Base-by-base conservation (phyloP, 1,140 invertebrate species). In the Agraylea sexmaculata region DNA sequence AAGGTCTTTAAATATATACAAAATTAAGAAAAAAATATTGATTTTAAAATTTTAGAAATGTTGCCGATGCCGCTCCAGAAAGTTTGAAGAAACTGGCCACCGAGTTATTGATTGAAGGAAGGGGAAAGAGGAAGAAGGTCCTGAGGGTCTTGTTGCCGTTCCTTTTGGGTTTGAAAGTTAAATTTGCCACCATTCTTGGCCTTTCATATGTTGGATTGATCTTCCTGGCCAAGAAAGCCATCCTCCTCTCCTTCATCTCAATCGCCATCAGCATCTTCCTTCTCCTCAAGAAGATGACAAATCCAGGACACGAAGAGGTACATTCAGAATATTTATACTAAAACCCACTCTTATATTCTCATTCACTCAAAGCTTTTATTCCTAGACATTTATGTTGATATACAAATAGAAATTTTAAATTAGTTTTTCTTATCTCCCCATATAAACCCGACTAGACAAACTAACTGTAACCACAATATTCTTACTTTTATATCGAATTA, bases 201-300 rank as follows among this genome's bases (percentile, higher is more conserved):
- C 57, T 76, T 11, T 60, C 67, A 10, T 75, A 73, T 62, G 66
- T 78, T 51, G 69, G 62, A 19, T 67, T 77, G 40, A 66, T 68
- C 20, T 56, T 78, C 28, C 55, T 78, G 48, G 76, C 77, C 49
- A 78, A 80, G 63, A 78, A 78, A 51, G 77, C 76, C 34, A 61
- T 80, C 45, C 47, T 77, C 37, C 67, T 70, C 7, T 74, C 72
- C 3, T 46, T 78, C 27, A 58, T 78, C 16, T 77, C 77, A 3
- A 65, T 78, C 43, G 66, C 70, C 47, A 68, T 80, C 40, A 75
- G 73, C 5, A 70, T 66, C 2, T 75, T 75, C 53, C 58, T 74
- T 40, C 69, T 67, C 12, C 50, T 75, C 32, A 68, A 63, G 42
- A 62, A 70, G n/a, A 51, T 73, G 2, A 59, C 69, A 51, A 16